Conservation (phyloP, 2,888 invertebrate genomes). For the Diploptera punctata region DNA sequence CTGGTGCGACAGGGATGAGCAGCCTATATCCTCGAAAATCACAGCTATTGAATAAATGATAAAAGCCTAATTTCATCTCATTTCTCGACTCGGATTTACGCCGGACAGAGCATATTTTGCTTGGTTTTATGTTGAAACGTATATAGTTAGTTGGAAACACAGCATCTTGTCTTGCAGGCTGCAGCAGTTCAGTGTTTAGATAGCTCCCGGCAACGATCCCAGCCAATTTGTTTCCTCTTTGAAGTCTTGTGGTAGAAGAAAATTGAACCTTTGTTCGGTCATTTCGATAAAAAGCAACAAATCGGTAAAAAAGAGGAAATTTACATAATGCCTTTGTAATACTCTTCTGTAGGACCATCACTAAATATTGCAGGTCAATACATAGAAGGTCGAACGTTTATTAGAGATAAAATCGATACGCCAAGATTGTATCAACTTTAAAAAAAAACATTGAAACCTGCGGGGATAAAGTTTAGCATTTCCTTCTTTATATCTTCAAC, state of each 20-base stretch:
- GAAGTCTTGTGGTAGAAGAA: conserved; percentile 14
- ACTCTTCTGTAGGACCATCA: too few species aligned
- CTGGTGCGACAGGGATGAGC: too few species aligned
- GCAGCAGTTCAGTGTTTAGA: neutral
- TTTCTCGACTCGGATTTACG: too few species aligned
- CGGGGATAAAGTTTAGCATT: neutral
- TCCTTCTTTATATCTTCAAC: conserved; percentile 27
- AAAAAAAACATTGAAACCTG: neutral
- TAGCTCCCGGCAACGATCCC: neutral
- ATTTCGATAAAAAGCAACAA: conserved; percentile 6
- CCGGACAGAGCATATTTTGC: too few species aligned
- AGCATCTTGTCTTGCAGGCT: neutral
- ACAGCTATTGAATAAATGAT: too few species aligned
- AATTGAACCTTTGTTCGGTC: conserved; percentile 11
- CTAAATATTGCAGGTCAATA: conserved; percentile 1
- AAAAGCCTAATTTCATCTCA: too few species aligned
- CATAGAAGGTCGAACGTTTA: neutral
- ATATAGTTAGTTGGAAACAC: neutral
- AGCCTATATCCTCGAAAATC: too few species aligned
- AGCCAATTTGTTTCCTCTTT: conserved; percentile 26
- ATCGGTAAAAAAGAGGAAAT: conserved; percentile 7
- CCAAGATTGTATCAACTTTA: too few species aligned
- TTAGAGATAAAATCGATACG: neutral
- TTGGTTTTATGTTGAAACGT: too few species aligned
- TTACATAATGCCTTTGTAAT: conserved; percentile 19